These are phyloP conservation scores for Trichacis sp. DNA, from an alignment of 2,888 invertebrate genomes.

Conservation along the genomic window DNA sequence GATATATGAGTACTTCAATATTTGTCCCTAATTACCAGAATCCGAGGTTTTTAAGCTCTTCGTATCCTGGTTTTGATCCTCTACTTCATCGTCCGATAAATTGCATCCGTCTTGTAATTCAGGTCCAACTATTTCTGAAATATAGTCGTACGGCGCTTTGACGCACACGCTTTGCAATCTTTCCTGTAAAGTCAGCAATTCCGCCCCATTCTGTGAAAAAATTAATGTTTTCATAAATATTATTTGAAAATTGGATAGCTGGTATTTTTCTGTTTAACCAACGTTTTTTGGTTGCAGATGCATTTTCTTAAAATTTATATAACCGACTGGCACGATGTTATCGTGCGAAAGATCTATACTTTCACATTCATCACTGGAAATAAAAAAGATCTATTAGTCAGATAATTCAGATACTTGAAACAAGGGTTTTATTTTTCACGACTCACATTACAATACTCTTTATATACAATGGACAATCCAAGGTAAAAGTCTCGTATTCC, in stretches of 20 bases:
- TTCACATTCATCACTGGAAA: conserved; percentile 84
- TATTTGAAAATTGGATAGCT: conserved; percentile 43
- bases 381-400: neutral
- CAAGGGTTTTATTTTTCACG: conserved; percentile 36
- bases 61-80: conserved; percentile 58
- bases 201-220: conserved; percentile 59
- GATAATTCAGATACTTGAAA: neutral
- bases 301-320: conserved; percentile 87
- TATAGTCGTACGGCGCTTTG: conserved; percentile 63
- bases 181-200: conserved; percentile 61
- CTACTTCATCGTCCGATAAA: conserved; percentile 64
- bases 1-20: no score
- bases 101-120: conserved; percentile 66
- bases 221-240: neutral
- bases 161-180: conserved; percentile 61
- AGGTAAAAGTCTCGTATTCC: conserved; percentile 97
- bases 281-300: conserved; percentile 79
- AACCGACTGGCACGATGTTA: conserved; percentile 94
- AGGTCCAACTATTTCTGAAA: conserved; percentile 65
- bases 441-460: conserved; percentile 92
- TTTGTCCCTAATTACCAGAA: conserved; percentile 58
- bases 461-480: conserved; percentile 96
- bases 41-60: conserved; percentile 61
- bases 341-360: conserved; percentile 91
- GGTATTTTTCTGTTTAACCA: conserved; percentile 70